phyloP scores from a whole-genome alignment of 2,113 vertebrate genomes.

The Podiceps cristatus region DNA sequence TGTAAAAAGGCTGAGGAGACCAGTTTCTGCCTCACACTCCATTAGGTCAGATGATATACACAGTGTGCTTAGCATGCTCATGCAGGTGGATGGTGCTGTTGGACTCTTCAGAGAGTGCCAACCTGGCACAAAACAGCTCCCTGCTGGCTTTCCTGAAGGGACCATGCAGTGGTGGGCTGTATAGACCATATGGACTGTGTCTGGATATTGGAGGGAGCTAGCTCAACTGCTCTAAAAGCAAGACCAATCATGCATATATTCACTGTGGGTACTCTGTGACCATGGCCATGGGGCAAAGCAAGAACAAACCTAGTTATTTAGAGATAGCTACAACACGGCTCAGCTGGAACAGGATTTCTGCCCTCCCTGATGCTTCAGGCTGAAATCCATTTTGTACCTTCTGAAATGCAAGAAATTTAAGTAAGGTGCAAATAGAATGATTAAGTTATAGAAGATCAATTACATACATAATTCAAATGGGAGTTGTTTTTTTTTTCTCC shows the following conservation, averaged over 20 bases:
- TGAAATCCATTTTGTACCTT: neutral
- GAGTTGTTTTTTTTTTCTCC: too few species aligned
- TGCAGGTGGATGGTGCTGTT: neutral
- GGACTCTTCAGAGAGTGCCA: neutral
- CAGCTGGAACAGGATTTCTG: neutral
- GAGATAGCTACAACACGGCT: neutral
- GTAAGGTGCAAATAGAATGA: neutral
- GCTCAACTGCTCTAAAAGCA: neutral
- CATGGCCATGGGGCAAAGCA: neutral
- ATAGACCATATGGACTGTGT: rapidly evolving
- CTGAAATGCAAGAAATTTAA: neutral
- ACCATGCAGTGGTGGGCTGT: too few species aligned
- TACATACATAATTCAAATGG: neutral
- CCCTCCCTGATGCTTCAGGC: neutral
- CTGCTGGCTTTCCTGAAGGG: neutral
- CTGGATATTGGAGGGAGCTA: neutral
- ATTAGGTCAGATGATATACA: neutral
- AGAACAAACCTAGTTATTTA: neutral
- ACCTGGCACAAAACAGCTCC: neutral
- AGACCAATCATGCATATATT: rapidly evolving
- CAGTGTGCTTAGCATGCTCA: neutral
- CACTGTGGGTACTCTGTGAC: neutral
- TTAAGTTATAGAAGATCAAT: neutral
- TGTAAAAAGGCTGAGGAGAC: neutral
- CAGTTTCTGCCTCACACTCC: neutral